Conservation (phyloP, 37 sponge, comb jelly and placozoan species). For the Beroe forskalii region DNA sequence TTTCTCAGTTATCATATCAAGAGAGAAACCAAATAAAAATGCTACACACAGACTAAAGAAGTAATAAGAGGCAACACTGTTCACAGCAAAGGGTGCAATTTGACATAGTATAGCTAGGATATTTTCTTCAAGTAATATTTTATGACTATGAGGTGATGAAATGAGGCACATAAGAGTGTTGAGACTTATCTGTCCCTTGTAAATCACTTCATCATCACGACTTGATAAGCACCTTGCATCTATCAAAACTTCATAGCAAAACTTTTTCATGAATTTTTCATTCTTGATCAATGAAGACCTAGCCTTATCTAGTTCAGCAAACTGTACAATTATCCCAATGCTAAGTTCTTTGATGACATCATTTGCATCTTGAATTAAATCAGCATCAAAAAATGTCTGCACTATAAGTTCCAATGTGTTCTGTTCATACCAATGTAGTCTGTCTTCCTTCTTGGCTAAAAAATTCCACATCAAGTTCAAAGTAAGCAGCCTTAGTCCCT, state of each 20-base stretch:
- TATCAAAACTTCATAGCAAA: neutral
- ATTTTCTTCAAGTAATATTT: neutral
- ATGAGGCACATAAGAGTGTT: constrained; percentile 36
- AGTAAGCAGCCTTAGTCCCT: neutral
- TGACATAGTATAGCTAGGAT: neutral
- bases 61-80: constrained; percentile 9
- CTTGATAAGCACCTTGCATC: constrained; percentile 4
- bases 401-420: neutral
- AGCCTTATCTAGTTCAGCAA: neutral
- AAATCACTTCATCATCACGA: neutral
- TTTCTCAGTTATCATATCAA: neutral
- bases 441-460: constrained; percentile 3
- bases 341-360: neutral
- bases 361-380: neutral
- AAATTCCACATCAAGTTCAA: constrained; percentile 27
- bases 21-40: constrained; percentile 26
- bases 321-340: constrained; percentile 14
- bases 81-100: neutral
- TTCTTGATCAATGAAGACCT: neutral
- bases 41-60: constrained; percentile 30
- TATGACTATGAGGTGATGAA: neutral
- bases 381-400: neutral
- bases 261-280: neutral
- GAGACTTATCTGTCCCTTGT: neutral
- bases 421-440: constrained; percentile 16